Base-by-base conservation (phyloP, 2,888 invertebrate species). In the Griposia aprilina region DNA sequence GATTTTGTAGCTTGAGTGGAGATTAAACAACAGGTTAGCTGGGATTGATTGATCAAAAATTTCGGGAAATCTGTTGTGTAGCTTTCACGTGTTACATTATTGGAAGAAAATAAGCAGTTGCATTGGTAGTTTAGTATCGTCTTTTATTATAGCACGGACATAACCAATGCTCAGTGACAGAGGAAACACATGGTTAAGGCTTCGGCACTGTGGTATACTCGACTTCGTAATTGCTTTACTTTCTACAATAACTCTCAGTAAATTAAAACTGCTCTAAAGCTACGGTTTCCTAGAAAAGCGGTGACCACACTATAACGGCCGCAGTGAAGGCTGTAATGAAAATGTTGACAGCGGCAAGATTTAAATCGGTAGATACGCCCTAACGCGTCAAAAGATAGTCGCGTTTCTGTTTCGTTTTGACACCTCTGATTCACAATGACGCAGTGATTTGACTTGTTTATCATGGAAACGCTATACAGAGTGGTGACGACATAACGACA, bases 1-100 rank as follows among this genome's bases (percentile, higher is more conserved):
- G 62, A 71, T 69, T 69, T 75, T 75, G 84, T 85, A 81, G 74
- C 69, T 76, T 74, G 62, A 68, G 63, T 7, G 67, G 8, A 72
- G 62, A 70, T 70, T 75, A 30, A 77, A 62, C 57, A 80, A 72
- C 57, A 65, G 13, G 45, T 26, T 50, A 23, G 23, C 5, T 10
- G 23, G 41, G 15, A 66, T 45, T 11, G 26, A 52, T 79, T 15
- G 60, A 66, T 45, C 23, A 36, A 15, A 36, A 74, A 45, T 5
- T 45, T 82, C 48, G 15, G 30, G 5, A 2, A 59, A 48, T 65
- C 30, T 50, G 2, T 8, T 41, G 10, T 26, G 41, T 57, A 45
- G n/a, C 2, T 69, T 50, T 57, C 17, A n/a, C n/a, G 26, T 60
- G 59, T 52, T 50, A 62, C 36, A 41, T 60, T 62, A 17, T 62